Conservation (phyloP, 2,113 vertebrate genomes). For the Carollia perspicillata region DNA sequence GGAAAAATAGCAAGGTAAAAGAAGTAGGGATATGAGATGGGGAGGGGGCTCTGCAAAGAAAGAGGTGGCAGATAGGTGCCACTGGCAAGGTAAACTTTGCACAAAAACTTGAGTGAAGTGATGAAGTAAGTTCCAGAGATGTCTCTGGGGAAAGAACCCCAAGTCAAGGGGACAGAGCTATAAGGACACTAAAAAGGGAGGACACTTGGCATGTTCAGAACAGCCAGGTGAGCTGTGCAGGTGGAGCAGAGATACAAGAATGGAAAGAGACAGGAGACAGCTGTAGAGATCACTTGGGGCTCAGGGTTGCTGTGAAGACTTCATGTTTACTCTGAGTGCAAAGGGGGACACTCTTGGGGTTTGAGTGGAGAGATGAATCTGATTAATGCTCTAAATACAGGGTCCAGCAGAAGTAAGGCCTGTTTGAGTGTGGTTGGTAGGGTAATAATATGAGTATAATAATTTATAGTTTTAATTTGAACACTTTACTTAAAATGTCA, state of each 20-base stretch:
- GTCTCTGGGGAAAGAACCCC: rapidly evolving
- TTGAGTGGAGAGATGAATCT: not conserved
- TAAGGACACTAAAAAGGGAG: not conserved
- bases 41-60: not conserved
- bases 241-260: not conserved
- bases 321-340: not conserved
- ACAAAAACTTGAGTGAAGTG: not conserved
- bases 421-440: no score
- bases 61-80: rapidly evolving
- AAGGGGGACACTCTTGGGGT: rapidly evolving
- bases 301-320: not conserved
- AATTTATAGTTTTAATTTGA: no score
- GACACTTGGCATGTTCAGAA: rapidly evolving
- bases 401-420: no score
- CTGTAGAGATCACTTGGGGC: not conserved
- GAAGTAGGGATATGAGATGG: not conserved
- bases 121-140: not conserved
- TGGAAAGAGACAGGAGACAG: not conserved
- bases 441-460: no score
- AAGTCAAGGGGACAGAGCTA: not conserved
- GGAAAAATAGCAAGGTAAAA: not conserved
- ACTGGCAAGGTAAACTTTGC: not conserved
- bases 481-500: no score
- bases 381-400: not conserved
- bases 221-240: rapidly evolving